A percentile compares a stretch with the other conserved stretches of the same genome.
Evolutionary conservation across 2,113 vertebrate species (phyloP).

Genomic region (Ovis aries): ARS-UI_Ramb_v3.0 NC_056079.1:12660501-12661000

Average conservation of each 20-base stretch:
- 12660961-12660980: background rate
- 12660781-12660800: background rate
- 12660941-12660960: background rate
- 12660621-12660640: conserved; percentile 17
- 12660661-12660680: background rate
- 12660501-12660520: conserved; percentile 55
- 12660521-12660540: conserved; percentile 30
- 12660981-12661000: background rate
- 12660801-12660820: background rate
- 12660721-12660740: background rate
- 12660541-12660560: background rate
- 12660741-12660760: background rate
- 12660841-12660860: background rate
- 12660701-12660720: background rate
- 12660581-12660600: background rate
- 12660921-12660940: background rate
- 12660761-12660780: background rate
- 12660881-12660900: background rate
- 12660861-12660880: background rate
- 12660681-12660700: background rate
- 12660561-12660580: conserved; percentile 28
- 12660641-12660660: background rate
- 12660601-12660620: background rate
- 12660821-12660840: background rate
- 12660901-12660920: background rate